phyloP scores from a whole-genome alignment of 1,140 invertebrate species.

The Drosophila nikananu region DNA sequence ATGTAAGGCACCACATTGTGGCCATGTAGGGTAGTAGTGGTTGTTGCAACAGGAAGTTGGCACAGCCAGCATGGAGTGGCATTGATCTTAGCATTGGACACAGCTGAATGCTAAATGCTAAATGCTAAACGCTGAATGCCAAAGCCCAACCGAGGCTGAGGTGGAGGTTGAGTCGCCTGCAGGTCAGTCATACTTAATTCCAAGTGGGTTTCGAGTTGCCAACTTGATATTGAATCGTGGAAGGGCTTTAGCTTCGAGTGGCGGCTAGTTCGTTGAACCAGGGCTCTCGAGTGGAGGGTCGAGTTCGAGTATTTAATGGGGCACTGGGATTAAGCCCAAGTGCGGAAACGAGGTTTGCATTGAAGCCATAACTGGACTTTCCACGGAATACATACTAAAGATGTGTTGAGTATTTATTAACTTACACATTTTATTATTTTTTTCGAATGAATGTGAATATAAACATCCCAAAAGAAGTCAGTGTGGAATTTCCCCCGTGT shows the following conservation, averaged over 20 bases:
- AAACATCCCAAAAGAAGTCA: background rate
- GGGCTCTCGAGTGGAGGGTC: conserved; percentile 21
- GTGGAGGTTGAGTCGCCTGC: conserved; percentile 53
- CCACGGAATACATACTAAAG: background rate
- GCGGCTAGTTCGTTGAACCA: conserved; percentile 49
- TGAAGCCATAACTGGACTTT: conserved; percentile 1
- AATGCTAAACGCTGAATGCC: conserved; percentile 42
- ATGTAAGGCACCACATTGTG: conserved; percentile 14
- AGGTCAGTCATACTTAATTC: conserved; percentile 66
- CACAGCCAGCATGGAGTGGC: conserved; percentile 63
- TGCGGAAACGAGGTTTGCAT: conserved; percentile 3
- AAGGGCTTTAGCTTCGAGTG: conserved; percentile 56
- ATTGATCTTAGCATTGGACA: conserved; percentile 82
- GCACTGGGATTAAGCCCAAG: conserved; percentile 45
- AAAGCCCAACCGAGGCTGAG: conserved; percentile 14
- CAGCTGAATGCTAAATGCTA: conserved; percentile 42
- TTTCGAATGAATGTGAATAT: background rate
- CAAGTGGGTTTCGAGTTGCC: conserved; percentile 66
- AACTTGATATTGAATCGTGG: conserved; percentile 53
- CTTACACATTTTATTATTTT: too few species aligned
- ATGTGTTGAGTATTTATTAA: background rate
- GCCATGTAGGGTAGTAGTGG: conserved; percentile 74
- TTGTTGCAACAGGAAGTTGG: conserved; percentile 73
- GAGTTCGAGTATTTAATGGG: conserved; percentile 49
- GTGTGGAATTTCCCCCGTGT: conserved; percentile 5